Evolutionary conservation across 2,113 vertebrate species (phyloP).

Genomic region (Poicephalus gulielmi): DNA sequence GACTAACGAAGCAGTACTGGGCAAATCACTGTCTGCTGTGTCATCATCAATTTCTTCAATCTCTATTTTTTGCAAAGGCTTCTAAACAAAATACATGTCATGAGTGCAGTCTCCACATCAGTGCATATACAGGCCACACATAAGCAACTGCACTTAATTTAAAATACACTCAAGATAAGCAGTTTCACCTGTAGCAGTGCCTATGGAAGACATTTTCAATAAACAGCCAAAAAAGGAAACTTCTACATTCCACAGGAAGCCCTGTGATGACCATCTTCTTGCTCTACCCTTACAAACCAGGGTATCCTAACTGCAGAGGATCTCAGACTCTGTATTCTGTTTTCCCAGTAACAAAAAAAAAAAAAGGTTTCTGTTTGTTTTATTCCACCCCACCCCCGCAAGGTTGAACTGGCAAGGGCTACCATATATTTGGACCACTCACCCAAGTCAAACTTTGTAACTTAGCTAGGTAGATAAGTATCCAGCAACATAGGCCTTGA

Average conservation of each 20-base stretch:
- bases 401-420: background rate
- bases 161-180: background rate
- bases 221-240: background rate
- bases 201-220: background rate
- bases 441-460: background rate
- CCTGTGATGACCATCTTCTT: background rate
- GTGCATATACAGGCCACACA: background rate
- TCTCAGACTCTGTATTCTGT: background rate
- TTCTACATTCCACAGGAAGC: background rate
- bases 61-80: slow-evolving; percentile 84
- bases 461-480: background rate
- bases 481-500: background rate
- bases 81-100: slow-evolving; percentile 74
- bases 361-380: background rate
- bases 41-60: slow-evolving; percentile 87
- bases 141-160: background rate
- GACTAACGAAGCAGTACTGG: background rate
- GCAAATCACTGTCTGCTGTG: slow-evolving; percentile 9
- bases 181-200: background rate
- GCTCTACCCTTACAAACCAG: background rate
- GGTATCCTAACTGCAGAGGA: background rate
- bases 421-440: background rate
- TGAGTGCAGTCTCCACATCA: background rate
- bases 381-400: background rate
- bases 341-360: background rate